Evolutionary conservation across 2,113 vertebrate genomes (phyloP), one percentile per base, ranked within the genome.

Genomic region (Sinocyclocheilus anshuiensis): DNA sequence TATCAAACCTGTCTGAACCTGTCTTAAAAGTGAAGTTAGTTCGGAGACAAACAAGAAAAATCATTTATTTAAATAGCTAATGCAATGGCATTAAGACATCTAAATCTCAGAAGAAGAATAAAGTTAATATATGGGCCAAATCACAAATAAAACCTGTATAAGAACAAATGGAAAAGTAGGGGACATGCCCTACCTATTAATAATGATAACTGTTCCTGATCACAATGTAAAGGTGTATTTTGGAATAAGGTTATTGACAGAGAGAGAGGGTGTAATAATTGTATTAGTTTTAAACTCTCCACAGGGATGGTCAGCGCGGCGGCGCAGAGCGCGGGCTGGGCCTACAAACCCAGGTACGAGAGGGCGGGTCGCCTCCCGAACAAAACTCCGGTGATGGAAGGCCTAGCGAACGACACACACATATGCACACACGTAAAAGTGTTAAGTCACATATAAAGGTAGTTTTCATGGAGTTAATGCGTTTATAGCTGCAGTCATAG

Each of bases 261-360:
- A 18, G 13, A 7, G 7, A 26, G 48, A 77, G 8, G 74, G n/a
- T 48, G 9, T 22, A 39, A 42, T 72, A 42, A 42, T 26, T 7
- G n/a, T 59, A 78, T 78, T 57, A 6, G 20, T n/a, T 12, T 72
- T 53, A 10, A 63, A 16, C 12, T 45, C 59, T n/a, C 22, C 29
- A 42, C 36, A 42, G 20, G 9, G 10, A 33, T 39, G 94, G 94
- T 95, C 93, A 94, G 94, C 90, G 90, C 95, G 79, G 94, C 95
- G 92, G 91, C 95, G 91, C 95, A 96, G 89, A 92, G 92, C 94
- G 94, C 94, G 88, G 96, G 95, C 91, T 98, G 97, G 97, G 97
- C 97, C 96, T 97, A 97, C 95, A 97, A 97, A 92, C 95, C 96
- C 92, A 98, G 97, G 97, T 96, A 96, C 94, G 92, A 89, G 93